Evolutionary conservation across 2,797 vertebrate species (phyloP).

Genomic region (Euthynnus affinis): DNA sequence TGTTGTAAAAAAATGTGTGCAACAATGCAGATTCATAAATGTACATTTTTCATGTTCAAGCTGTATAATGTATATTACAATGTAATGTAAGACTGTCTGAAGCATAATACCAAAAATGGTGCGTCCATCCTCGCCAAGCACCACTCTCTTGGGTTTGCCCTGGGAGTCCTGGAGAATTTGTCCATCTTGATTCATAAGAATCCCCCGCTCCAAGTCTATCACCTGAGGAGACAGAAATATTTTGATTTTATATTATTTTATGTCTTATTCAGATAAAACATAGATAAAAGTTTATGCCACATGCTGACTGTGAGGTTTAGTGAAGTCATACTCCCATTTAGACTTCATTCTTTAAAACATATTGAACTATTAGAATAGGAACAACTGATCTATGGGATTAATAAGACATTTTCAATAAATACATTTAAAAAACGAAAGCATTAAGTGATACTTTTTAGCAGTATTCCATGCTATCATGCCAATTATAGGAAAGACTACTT

Average conservation of each 20-base stretch:
- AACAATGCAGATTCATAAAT: not conserved
- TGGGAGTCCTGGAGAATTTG: slow-evolving; percentile 94
- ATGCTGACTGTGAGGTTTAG: not conserved
- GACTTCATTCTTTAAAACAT: too few species aligned
- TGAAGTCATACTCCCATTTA: not conserved
- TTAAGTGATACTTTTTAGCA: not conserved
- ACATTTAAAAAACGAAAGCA: too few species aligned
- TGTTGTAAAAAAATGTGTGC: not conserved
- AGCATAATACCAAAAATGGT: slow-evolving; percentile 93
- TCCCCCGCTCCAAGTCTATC: slow-evolving; percentile 92
- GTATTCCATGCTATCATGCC: not conserved
- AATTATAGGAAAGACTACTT: not conserved
- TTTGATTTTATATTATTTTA: not conserved
- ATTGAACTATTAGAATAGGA: not conserved
- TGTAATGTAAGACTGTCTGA: slow-evolving; percentile 9
- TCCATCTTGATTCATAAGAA: slow-evolving; percentile 95
- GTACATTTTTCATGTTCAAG: not conserved
- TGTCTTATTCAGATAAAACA: not conserved
- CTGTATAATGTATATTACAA: slow-evolving; percentile 17
- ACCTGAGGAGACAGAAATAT: slow-evolving; percentile 81
- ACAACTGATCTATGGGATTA: not conserved
- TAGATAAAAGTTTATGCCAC: not conserved
- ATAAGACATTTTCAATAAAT: not conserved
- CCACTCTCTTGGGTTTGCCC: slow-evolving; percentile 93
- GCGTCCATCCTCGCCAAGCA: slow-evolving; percentile 95